Conservation (phyloP, 2,797 vertebrate species). For the Nasua narica region DNA sequence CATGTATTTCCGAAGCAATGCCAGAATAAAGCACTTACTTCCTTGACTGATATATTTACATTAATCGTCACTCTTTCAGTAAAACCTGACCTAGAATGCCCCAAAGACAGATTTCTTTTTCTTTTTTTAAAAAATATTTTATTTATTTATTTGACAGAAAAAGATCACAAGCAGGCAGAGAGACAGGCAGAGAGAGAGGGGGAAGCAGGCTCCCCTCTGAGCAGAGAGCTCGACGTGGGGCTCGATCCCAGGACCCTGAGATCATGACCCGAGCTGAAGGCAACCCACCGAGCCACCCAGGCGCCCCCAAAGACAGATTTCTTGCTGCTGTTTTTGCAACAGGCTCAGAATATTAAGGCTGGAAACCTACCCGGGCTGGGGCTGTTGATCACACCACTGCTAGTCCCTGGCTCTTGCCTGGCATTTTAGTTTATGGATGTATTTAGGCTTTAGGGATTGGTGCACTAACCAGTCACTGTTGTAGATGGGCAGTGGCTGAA, state of each 20-base stretch:
- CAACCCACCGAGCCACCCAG: too few relatives aligned
- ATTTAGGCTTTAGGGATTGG: background rate
- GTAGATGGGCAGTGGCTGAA: background rate
- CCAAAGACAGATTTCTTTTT: slow-evolving; percentile 23
- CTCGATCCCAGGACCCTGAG: too few relatives aligned
- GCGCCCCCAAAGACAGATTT: background rate
- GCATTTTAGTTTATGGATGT: background rate
- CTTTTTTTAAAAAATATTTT: too few relatives aligned
- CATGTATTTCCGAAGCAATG: background rate
- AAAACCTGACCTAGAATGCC: background rate
- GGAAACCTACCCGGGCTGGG: background rate
- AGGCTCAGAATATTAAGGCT: background rate
- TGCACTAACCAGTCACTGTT: background rate
- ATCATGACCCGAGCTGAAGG: too few relatives aligned
- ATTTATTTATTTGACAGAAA: too few relatives aligned
- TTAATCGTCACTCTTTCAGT: slow-evolving; percentile 8
- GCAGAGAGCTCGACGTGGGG: too few relatives aligned
- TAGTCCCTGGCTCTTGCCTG: background rate
- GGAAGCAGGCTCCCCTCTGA: too few relatives aligned
- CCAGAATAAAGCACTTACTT: background rate
- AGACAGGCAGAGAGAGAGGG: too few relatives aligned
- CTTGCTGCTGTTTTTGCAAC: background rate
- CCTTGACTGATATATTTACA: background rate
- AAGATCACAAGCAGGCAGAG: too few relatives aligned
- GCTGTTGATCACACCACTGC: background rate